These are phyloP conservation scores for Ornithoptera alexandrae DNA, from an alignment of 2,888 invertebrate genomes.

Conservation along the genomic window DNA sequence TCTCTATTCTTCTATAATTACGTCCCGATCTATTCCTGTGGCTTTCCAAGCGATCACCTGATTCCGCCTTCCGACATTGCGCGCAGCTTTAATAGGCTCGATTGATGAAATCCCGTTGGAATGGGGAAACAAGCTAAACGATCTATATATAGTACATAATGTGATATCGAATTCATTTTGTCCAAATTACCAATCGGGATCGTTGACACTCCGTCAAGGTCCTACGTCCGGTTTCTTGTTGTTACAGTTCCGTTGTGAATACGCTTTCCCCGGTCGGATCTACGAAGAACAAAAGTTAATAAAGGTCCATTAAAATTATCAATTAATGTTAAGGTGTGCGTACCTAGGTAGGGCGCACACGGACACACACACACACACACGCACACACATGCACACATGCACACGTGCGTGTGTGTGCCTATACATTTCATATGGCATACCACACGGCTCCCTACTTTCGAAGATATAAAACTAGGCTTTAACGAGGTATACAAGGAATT, in stretches of 20 bases:
- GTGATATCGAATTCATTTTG: background rate
- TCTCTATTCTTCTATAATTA: too few relatives aligned
- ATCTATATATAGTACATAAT: too few relatives aligned
- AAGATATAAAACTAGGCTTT: constrained; percentile 66
- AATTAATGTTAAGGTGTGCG: constrained; percentile 62
- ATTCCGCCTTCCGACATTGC: too few relatives aligned
- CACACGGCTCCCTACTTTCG: constrained; percentile 61
- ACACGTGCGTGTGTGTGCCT: constrained; percentile 48
- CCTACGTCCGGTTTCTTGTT: constrained; percentile 45
- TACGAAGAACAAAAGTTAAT: constrained; percentile 62
- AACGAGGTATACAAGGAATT: constrained; percentile 57
- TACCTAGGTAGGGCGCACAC: constrained; percentile 48
- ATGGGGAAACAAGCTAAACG: too few relatives aligned
- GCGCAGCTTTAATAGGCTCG: too few relatives aligned
- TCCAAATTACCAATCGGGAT: constrained; percentile 3
- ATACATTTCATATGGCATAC: constrained; percentile 56
- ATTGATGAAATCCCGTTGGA: too few relatives aligned
- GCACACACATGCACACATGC: too few relatives aligned
- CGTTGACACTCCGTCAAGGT: constrained; percentile 15
- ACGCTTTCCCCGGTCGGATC: constrained; percentile 61
- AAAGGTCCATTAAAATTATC: constrained; percentile 76
- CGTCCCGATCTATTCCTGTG: too few relatives aligned
- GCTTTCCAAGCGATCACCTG: too few relatives aligned
- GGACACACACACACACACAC: too few relatives aligned
- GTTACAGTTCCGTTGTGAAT: constrained; percentile 59